Conservation (phyloP, 2,797 vertebrate genomes). For the Meda fulgida region DNA sequence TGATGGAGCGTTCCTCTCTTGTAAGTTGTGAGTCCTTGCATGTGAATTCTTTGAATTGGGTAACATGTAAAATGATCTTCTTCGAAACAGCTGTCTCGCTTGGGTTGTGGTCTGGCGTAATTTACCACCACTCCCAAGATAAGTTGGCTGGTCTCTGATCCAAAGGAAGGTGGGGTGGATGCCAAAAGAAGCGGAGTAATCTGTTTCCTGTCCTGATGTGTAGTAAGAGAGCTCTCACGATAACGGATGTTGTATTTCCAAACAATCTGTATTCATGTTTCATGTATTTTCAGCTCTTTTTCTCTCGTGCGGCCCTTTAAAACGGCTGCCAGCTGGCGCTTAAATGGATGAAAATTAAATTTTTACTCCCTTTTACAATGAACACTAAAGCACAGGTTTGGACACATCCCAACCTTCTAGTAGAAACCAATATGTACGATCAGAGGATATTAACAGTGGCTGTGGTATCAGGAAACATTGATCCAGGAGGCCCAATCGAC, state of each 20-base stretch:
- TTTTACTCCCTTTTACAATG: slow-evolving; percentile 22
- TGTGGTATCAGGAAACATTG: slow-evolving; percentile 32
- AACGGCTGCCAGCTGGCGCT: slow-evolving; percentile 18
- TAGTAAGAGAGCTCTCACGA: slow-evolving; percentile 12
- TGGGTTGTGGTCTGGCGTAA: slow-evolving; percentile 29
- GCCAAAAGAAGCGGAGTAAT: slow-evolving; percentile 53
- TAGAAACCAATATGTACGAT: slow-evolving; percentile 36
- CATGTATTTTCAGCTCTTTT: slow-evolving; percentile 25
- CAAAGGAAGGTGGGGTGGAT: slow-evolving; percentile 52
- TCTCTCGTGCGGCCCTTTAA: slow-evolving; percentile 4
- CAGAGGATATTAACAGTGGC: slow-evolving; percentile 32
- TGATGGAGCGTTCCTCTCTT: not conserved
- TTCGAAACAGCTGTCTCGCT: slow-evolving; percentile 34
- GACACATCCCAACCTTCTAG: slow-evolving; percentile 7
- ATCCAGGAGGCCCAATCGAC: slow-evolving; percentile 27
- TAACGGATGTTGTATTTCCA: slow-evolving; percentile 20
- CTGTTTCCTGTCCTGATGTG: slow-evolving; percentile 57
- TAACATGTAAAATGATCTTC: slow-evolving; percentile 25
- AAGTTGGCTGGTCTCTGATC: slow-evolving; percentile 40
- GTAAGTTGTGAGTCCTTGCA: not conserved
- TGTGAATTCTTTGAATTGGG: not conserved
- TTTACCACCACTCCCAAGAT: slow-evolving; percentile 53
- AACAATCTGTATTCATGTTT: slow-evolving; percentile 21
- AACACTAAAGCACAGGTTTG: slow-evolving; percentile 39
- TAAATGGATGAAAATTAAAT: slow-evolving; percentile 28